Base-by-base conservation (phyloP, 2,797 vertebrate genomes). In the Gymnocypris eckloni region DNA sequence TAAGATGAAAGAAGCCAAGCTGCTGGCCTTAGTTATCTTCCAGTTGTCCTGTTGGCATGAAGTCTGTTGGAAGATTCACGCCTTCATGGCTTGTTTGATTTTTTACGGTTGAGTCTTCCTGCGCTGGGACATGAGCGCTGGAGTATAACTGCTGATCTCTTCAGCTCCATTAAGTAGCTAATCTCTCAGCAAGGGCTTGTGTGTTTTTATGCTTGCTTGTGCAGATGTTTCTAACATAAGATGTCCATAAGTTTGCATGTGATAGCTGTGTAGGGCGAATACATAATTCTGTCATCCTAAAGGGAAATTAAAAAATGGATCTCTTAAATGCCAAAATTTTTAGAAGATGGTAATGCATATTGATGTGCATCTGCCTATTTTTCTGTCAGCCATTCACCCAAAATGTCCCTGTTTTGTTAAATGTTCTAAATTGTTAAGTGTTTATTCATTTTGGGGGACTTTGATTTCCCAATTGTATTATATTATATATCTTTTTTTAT, bases 101-200 rank as follows among this genome's bases (percentile, higher is more conserved):
- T 80, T 82, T 86, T 81, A 87, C n/a, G 67, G 69, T 56, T 79
- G 79, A 77, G 54, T 81, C 76, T 69, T 64, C 71, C 69, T 83
- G 59, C 18, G 12, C 37, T 73, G 82, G 54, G 76, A 69, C 45
- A 45, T 70, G 54, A 86, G 66, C 39, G n/a, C 50, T 79, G 12
- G 45, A 25, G 73, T 80, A 56, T 72, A 20, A 73, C 37, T 54
- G 50, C 43, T 76, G 50, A 70, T 72, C 79, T 86, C 84, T 78
- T 85, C 86, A 81, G 89, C 86, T 89, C 90, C 86, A 91, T 91
- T 91, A 89, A 84, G 70, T 83, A 83, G 61, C 90, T 90, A 87
- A 91, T 92, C 85, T 91, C 76, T 79, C 80, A 45, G 71, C 33
- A 28, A 83, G 56, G 72, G 45, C 77, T 52, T 10, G 54, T 70